These are phyloP conservation scores for Solen grandis DNA, from an alignment of 1,140 invertebrate genomes.

Conservation along the genomic window DNA sequence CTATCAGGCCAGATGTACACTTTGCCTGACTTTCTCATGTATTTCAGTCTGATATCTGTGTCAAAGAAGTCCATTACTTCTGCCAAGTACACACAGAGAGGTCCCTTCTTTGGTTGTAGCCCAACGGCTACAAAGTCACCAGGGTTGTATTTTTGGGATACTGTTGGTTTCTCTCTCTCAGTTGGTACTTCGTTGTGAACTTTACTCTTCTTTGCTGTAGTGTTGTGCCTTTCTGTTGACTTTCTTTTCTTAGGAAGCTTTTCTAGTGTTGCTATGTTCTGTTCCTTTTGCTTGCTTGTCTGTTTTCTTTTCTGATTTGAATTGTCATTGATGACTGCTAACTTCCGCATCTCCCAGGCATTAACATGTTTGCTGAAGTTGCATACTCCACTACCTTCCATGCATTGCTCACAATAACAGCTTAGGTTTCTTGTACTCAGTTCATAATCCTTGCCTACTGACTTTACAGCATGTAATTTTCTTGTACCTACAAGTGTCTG, in stretches of 20 bases:
- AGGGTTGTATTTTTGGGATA: constrained; percentile 4
- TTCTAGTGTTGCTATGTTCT: constrained; percentile 21
- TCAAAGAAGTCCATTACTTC: constrained; percentile 16
- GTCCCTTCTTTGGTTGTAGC: constrained; percentile 33
- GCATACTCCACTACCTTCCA: constrained; percentile 11
- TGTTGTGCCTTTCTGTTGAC: constrained; percentile 26
- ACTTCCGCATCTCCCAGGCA: constrained; percentile 14
- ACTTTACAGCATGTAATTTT: constrained; percentile 27
- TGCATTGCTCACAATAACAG: constrained; percentile 49
- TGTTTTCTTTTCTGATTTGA: constrained; percentile 8
- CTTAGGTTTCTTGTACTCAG: constrained; percentile 33
- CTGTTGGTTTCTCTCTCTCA: constrained; percentile 2
- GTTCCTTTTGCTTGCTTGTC: not conserved
- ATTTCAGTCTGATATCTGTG: constrained; percentile 28
- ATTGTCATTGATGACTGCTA: constrained; percentile 12
- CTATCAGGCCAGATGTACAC: constrained; percentile 17
- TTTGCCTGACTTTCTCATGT: constrained; percentile 32
- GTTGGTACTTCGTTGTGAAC: constrained; percentile 6
- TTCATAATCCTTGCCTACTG: constrained; percentile 44
- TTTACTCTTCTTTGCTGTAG: not conserved
- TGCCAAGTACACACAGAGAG: constrained; percentile 42
- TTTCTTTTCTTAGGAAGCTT: constrained; percentile 27
- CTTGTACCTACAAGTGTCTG: constrained; percentile 24
- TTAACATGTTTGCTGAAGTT: constrained; percentile 36
- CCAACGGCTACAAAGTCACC: constrained; percentile 40